phyloP scores from a whole-genome alignment of 2,113 vertebrate species.

The Cyphomyrus discorhynchus region DNA sequence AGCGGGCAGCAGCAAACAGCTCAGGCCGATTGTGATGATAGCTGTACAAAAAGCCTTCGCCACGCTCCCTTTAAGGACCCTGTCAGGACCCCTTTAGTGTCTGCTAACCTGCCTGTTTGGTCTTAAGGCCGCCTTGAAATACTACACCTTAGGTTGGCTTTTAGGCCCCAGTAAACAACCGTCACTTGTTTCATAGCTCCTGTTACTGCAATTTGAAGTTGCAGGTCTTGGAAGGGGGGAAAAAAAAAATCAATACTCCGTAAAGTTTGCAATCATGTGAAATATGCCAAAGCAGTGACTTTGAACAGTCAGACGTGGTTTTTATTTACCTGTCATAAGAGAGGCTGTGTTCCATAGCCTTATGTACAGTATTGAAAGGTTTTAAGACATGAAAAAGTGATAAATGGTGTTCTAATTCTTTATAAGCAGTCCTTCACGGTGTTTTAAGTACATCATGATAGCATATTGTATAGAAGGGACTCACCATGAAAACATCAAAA shows the following conservation, averaged over 20 bases:
- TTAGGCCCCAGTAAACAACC: constrained; percentile 50
- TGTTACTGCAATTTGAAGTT: constrained; percentile 53
- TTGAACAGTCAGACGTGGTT: constrained; percentile 39
- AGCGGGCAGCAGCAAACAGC: not conserved
- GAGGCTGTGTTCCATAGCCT: constrained; percentile 41
- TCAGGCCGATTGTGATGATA: not conserved
- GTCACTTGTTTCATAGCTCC: constrained; percentile 51
- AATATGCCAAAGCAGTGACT: constrained; percentile 35
- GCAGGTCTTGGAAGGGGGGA: constrained; percentile 15
- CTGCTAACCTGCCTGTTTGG: not conserved
- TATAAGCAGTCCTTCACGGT: not conserved
- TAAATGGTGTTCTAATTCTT: not conserved
- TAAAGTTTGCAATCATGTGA: constrained; percentile 37
- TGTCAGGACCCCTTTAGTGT: not conserved
- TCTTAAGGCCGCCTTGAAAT: not conserved
- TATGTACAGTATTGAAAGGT: not conserved
- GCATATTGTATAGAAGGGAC: not conserved
- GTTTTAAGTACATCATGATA: not conserved
- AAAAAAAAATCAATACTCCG: constrained; percentile 42
- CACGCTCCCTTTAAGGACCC: not conserved
- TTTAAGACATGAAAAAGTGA: not conserved
- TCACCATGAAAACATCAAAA: not conserved
- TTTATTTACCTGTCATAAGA: constrained; percentile 37
- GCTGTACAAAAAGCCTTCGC: not conserved
- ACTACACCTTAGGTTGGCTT: not conserved